These are phyloP conservation scores for Pelochelys cantorii DNA, from an alignment of 2,797 vertebrate species.

Conservation along the genomic window DNA sequence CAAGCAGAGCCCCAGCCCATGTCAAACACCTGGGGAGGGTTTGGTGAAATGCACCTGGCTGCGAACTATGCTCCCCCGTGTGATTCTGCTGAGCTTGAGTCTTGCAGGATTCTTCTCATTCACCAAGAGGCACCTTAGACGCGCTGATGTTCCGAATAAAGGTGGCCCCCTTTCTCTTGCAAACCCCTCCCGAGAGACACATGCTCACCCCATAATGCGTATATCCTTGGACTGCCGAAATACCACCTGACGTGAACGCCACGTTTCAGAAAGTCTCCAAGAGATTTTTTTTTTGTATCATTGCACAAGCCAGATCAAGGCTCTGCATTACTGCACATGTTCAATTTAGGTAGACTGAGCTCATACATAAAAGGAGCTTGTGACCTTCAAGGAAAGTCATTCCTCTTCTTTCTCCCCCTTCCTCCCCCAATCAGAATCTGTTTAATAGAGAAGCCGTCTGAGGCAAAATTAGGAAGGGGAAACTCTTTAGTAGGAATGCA, in stretches of 20 bases:
- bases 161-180: not conserved
- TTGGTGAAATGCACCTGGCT: not conserved
- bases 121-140: accelerated
- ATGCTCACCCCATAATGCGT: accelerated
- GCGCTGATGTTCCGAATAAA: not conserved
- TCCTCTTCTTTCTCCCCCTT: not conserved
- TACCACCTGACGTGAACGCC: accelerated
- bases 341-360: conserved; percentile 24
- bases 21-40: not conserved
- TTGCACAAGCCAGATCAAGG: not conserved
- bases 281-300: not conserved
- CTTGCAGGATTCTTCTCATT: accelerated
- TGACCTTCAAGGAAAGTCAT: conserved; percentile 74
- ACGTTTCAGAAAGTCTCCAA: not conserved
- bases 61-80: accelerated
- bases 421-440: not conserved
- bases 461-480: not conserved
- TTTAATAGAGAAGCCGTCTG: not conserved
- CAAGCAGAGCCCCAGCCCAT: not conserved
- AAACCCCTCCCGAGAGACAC: not conserved
- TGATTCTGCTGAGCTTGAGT: not conserved
- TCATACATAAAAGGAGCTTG: conserved; percentile 34
- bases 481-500: not conserved
- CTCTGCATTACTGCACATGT: conserved; percentile 17
- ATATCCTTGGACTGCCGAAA: accelerated